These are phyloP conservation scores for Drosophila stalkeri DNA, from an alignment of 2,888 invertebrate species.

Conservation along the genomic window DNA sequence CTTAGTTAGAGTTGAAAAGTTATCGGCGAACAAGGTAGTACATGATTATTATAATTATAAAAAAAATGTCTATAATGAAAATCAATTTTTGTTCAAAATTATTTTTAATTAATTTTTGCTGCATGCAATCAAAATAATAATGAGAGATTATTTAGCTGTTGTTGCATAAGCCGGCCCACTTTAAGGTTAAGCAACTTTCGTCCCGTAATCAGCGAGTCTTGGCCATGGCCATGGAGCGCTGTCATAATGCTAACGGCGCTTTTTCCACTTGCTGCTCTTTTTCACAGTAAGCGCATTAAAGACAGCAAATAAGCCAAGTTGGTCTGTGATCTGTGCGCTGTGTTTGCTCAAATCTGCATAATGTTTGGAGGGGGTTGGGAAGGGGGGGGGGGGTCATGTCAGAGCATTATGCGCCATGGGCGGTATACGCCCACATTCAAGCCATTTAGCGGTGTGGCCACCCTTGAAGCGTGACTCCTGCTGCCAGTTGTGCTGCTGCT, in stretches of 20 bases:
- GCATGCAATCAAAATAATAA: background rate
- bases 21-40: too few relatives aligned
- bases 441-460: conserved; percentile 29
- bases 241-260: conserved; percentile 5
- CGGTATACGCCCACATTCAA: conserved; percentile 10
- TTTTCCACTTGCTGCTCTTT: background rate
- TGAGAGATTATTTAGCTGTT: conserved; percentile 5
- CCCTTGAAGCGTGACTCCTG: conserved; percentile 22
- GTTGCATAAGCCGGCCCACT: background rate
- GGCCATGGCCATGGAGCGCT: background rate
- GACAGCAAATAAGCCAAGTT: conserved; percentile 49
- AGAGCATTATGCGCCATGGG: conserved; percentile 21
- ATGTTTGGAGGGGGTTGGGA: conserved; percentile 38
- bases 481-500: background rate
- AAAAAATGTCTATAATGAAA: too few relatives aligned
- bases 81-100: too few relatives aligned
- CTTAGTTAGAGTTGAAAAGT: too few relatives aligned
- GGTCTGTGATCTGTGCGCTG: conserved; percentile 26
- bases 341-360: conserved; percentile 48
- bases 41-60: too few relatives aligned
- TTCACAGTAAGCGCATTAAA: conserved; percentile 35
- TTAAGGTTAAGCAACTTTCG: conserved; percentile 9
- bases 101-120: too few relatives aligned
- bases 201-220: conserved; percentile 10
- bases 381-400: too few relatives aligned